Base-by-base conservation (phyloP, 2,797 vertebrate genomes). In the Danionella dracula region DNA sequence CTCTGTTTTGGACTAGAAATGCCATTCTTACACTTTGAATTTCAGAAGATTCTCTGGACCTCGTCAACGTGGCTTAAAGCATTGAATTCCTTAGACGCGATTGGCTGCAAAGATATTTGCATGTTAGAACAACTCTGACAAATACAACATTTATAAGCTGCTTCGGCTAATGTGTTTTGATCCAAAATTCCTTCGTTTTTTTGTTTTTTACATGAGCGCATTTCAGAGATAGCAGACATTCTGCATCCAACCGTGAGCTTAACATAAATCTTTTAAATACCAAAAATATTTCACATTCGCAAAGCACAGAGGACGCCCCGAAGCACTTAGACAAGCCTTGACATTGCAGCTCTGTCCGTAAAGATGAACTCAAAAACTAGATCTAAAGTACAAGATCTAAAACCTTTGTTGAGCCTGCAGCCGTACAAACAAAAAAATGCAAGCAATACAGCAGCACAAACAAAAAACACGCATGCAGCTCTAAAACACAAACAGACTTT, bases 401-500 rank as follows among this genome's bases (percentile, higher is more conserved):
- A 15, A 8, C 16, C 46, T 46, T n/a, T 31, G 21, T 44, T 9
- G 2, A 53, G n/a, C 62, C 50, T 11, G 4, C 13, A 8, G 40
- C 19, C 7, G 9, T 9, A 6, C 20, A 19, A 10, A 23, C 29
- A 27, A 55, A 35, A 37, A 1, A 19, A 27, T 27, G 23, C 37
- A 31, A 1, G 9, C 48, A 50, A 61, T 8, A 23, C 46, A 13
- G n/a, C 7, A 8, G 35, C 5, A 17, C 17, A 23, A 23, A 34
- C 6, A 53, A 19, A n/a, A 48, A 23, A 35, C 17, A 61, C 2
- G 0, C 2, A 42, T 8, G 7, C 59, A 21, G n/a, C 42, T 11
- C 8, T 44, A 6, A 42, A 64, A 34, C 61, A 21, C 17, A 42
- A 45, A 34, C 27, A 8, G 50, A 55, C 62, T 65, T 55, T 46